phyloP scores from a whole-genome alignment of 2,888 invertebrate genomes.

The Rhorus exstirpatorius region DNA sequence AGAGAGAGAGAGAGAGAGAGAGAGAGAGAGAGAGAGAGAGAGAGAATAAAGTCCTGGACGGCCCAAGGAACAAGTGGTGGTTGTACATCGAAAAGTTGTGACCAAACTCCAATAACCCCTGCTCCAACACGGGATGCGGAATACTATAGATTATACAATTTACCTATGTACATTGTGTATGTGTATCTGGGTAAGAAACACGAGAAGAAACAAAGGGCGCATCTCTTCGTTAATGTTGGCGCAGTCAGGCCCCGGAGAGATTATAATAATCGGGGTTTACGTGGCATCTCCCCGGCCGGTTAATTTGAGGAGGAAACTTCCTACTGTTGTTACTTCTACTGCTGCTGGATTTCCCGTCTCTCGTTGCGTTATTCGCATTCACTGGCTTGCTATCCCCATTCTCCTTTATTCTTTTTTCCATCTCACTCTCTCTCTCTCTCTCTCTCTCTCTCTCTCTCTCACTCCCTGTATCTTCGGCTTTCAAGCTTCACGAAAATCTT shows the following conservation, averaged over 20 bases:
- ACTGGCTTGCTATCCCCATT: slow-evolving; percentile 52
- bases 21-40: slow-evolving; percentile 30
- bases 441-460: slow-evolving; percentile 65
- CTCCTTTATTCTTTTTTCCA: slow-evolving; percentile 51
- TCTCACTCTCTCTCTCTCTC: slow-evolving; percentile 67
- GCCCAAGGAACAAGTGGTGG: slow-evolving; percentile 67
- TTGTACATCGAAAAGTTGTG: slow-evolving; percentile 73
- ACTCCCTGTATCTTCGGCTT: slow-evolving; percentile 5
- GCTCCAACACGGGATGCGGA: slow-evolving; percentile 51
- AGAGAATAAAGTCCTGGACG: slow-evolving; percentile 45
- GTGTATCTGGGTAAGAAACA: slow-evolving; percentile 69
- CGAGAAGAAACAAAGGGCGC: slow-evolving; percentile 80
- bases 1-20: slow-evolving; percentile 8
- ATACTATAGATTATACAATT: slow-evolving; percentile 49
- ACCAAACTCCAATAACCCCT: slow-evolving; percentile 74
- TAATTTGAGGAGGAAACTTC: slow-evolving; percentile 85
- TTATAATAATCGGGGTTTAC: slow-evolving; percentile 86
- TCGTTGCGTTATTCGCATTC: slow-evolving; percentile 73
- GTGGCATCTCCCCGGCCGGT: slow-evolving; percentile 82
- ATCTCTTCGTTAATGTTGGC: slow-evolving; percentile 84
- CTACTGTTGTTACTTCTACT: slow-evolving; percentile 71
- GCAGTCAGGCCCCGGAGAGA: slow-evolving; percentile 84
- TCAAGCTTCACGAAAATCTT: slow-evolving; percentile 25
- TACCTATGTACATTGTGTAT: slow-evolving; percentile 49
- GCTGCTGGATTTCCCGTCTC: slow-evolving; percentile 75